These are phyloP conservation scores for Noctua janthe DNA, from an alignment of 2,888 invertebrate species.

Conservation along the genomic window DNA sequence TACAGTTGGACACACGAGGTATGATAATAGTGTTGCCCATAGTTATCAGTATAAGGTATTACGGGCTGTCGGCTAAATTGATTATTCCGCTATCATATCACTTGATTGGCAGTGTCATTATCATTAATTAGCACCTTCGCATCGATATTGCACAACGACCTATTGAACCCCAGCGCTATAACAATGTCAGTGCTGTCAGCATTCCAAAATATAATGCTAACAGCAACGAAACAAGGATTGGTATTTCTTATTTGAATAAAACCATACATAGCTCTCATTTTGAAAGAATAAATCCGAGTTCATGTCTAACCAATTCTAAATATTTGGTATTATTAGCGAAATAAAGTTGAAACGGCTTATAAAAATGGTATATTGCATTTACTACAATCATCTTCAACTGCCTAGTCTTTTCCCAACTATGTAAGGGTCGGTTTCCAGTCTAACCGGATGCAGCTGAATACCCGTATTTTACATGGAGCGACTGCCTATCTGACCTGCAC, in stretches of 20 bases:
- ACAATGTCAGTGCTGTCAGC: background rate
- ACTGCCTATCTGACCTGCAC: background rate
- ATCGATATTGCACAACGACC: background rate
- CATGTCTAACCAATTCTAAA: background rate
- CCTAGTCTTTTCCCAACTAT: too few relatives aligned
- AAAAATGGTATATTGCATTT: too few relatives aligned
- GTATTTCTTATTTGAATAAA: background rate
- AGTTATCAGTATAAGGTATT: background rate
- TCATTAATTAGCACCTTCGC: background rate
- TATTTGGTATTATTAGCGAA: background rate
- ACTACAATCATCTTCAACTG: too few relatives aligned
- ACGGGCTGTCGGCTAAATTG: background rate
- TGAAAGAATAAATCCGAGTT: background rate
- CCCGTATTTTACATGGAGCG: too few relatives aligned
- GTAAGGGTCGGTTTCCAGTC: too few relatives aligned
- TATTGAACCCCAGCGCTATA: background rate
- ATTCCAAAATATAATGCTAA: background rate
- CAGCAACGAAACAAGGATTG: too few relatives aligned
- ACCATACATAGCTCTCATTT: background rate
- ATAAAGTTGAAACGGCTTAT: background rate
- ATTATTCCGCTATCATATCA: constrained; percentile 5
- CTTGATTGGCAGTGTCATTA: background rate
- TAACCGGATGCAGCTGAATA: too few relatives aligned
- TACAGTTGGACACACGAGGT: background rate
- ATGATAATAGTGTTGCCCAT: background rate